Evolutionary conservation across 2,888 invertebrate species (phyloP), one percentile per base, ranked within the genome.

Genomic region (Nephrotoma appendiculata): DNA sequence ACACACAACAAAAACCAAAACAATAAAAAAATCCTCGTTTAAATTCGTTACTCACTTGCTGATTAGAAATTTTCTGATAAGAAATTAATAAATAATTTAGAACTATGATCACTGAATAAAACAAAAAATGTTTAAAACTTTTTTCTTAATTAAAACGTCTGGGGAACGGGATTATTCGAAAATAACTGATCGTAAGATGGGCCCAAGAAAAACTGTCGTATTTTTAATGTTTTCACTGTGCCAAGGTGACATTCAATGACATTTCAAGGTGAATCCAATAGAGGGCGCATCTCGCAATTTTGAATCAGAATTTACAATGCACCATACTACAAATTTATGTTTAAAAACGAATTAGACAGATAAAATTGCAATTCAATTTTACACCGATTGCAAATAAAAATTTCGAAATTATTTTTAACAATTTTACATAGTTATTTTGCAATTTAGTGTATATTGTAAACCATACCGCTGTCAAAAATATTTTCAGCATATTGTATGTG

Each of bases 191-290:
- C 52, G 7, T 31, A 31, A 31, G 31, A 3, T 31, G 31, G 71
- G 31, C 71, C 7, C 71, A 71, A 71, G 71, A 71, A 71, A 31
- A 9, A 71, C 31, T 71, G 71, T 71, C 7, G 19, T 71, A 31
- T 31, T 31, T 31, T 31, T 31, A 31, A 44, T 71, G 31, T 71
- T 2, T 31, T 71, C 71, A 71, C 71, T 71, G 87, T 87, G 87
- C 88, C 89, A 90, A 90, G 90, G 90, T 90, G 90, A 90, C 90
- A 90, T 89, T 89, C 89, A 90, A 90, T 91, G 90, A 90, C 91
- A 89, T 90, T 89, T 91, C 91, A 91, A 91, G 91, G 91, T 91
- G 91, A 91, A 91, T 91, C 91, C 83, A 42, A 83, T 44, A 84
- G 86, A 86, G 41, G 86, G 86, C 52, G 86, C 52, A 41, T 86